Evolutionary conservation across 1,140 invertebrate genomes (phyloP).

Genomic region (Camponotus floridanus): DNA sequence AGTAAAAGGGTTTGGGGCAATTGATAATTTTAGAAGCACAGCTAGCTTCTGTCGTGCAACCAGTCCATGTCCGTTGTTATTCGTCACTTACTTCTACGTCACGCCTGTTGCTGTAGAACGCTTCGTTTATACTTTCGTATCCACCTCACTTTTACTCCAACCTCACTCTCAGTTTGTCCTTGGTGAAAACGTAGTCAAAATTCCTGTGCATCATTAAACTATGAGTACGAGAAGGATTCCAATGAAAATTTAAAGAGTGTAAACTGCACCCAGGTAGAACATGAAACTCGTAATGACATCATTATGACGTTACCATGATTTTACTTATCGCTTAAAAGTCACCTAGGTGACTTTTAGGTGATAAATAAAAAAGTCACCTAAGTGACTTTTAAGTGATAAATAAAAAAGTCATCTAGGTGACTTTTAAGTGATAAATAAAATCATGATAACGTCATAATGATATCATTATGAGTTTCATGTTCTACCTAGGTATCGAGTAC

Average conservation of each 20-base stretch:
- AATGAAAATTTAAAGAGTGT: constrained; percentile 71
- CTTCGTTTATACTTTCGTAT: constrained; percentile 82
- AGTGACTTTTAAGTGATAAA: too few relatives aligned
- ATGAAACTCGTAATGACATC: too few relatives aligned
- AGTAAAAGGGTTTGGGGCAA: constrained; percentile 74
- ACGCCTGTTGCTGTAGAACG: constrained; percentile 81
- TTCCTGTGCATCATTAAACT: constrained; percentile 84
- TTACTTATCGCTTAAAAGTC: too few relatives aligned
- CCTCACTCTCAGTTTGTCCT: constrained; percentile 84
- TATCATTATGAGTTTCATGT: too few relatives aligned
- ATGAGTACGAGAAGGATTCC: constrained; percentile 79
- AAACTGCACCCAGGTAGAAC: too few relatives aligned
- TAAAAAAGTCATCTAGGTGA: too few relatives aligned
- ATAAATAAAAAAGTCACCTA: too few relatives aligned
- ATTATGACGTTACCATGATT: too few relatives aligned
- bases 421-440: too few relatives aligned
- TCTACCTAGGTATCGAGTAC: background rate
- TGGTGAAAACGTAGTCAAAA: constrained; percentile 84
- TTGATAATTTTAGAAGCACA: constrained; percentile 82
- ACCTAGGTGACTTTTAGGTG: too few relatives aligned
- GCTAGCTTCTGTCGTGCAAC: constrained; percentile 84
- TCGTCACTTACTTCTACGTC: constrained; percentile 84
- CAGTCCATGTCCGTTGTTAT: constrained; percentile 81
- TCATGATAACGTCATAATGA: too few relatives aligned
- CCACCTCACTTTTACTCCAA: constrained; percentile 85